Conservation (phyloP, 2,888 invertebrate species). For the Mythimna pallens region DNA sequence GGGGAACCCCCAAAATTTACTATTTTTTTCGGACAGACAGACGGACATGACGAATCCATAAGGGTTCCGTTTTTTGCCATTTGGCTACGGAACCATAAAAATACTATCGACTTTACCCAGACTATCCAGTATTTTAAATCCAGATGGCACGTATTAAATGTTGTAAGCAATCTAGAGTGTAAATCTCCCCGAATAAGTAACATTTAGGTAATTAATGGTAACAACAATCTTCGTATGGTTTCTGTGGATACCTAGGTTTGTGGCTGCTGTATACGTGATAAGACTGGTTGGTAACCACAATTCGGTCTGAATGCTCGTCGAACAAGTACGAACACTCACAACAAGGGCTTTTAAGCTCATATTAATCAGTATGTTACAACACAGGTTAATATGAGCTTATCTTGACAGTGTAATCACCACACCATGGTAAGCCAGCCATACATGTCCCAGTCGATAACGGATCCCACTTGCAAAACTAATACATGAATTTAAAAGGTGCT, state of each 20-base stretch:
- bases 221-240: slow-evolving; percentile 21
- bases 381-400: too few species aligned
- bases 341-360: not conserved
- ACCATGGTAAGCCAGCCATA: too few species aligned
- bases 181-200: slow-evolving; percentile 20
- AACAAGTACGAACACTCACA: not conserved
- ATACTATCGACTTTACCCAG: too few species aligned
- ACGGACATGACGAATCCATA: too few species aligned
- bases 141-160: not conserved
- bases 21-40: too few species aligned
- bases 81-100: too few species aligned
- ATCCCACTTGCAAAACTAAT: too few species aligned
- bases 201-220: slow-evolving; percentile 40
- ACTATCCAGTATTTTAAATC: slow-evolving; percentile 28
- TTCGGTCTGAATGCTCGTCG: not conserved
- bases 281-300: not conserved
- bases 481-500: too few species aligned
- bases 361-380: not conserved
- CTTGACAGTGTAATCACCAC: too few species aligned
- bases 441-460: too few species aligned
- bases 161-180: slow-evolving; percentile 24
- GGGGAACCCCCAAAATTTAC: too few species aligned
- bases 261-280: not conserved
- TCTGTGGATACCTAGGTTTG: slow-evolving; percentile 2
- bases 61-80: too few species aligned